Conservation (phyloP, 1,140 invertebrate species). For the Notospermus geniculatus region DNA sequence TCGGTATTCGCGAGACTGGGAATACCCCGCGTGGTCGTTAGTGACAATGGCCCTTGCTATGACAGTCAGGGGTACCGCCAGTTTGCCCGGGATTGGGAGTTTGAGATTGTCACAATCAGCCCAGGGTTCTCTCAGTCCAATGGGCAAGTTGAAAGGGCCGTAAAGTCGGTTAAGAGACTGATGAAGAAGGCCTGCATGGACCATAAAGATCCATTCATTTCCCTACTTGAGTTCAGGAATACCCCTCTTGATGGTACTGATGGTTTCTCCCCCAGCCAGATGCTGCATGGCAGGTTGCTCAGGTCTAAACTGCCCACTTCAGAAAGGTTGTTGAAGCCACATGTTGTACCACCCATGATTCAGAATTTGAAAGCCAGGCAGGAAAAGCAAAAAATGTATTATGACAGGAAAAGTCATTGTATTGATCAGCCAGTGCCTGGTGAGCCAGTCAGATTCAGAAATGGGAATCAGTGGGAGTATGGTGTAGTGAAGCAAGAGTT, state of each 20-base stretch:
- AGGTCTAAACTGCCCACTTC: not conserved
- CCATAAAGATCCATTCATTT: not conserved
- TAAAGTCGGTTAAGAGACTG: constrained; percentile 23
- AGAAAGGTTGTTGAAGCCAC: constrained; percentile 4
- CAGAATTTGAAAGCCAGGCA: not conserved
- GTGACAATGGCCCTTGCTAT: constrained; percentile 54
- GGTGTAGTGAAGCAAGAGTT: no score
- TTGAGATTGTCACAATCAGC: constrained; percentile 43
- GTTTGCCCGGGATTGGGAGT: constrained; percentile 51
- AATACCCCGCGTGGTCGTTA: constrained; percentile 21
- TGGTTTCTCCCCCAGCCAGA: not conserved
- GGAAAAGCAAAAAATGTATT: not conserved
- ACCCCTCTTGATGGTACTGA: not conserved
- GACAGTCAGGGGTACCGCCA: constrained; percentile 42
- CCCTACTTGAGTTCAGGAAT: constrained; percentile 5
- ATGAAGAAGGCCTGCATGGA: constrained; percentile 21
- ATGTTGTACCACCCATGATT: not conserved
- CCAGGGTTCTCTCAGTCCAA: constrained; percentile 33
- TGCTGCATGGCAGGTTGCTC: not conserved
- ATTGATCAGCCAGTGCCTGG: no score
- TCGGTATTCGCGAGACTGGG: constrained; percentile 23
- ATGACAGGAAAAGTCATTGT: no score
- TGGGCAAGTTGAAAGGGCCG: constrained; percentile 24
- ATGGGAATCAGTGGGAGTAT: no score
- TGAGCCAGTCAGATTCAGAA: no score